These are phyloP conservation scores for Tyrannus savana DNA, from an alignment of 2,113 vertebrate species.

Conservation along the genomic window DNA sequence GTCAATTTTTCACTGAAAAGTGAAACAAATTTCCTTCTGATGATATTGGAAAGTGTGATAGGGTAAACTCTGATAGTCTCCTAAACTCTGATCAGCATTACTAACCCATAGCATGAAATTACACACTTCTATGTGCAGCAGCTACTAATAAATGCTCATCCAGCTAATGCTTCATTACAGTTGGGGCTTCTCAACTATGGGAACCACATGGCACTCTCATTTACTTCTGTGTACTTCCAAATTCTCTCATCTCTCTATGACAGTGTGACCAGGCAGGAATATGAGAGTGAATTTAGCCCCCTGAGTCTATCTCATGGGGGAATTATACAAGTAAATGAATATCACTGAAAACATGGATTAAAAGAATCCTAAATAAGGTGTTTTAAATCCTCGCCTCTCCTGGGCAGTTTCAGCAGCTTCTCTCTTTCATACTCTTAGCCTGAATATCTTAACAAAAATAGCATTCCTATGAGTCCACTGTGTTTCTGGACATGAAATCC, in stretches of 20 bases:
- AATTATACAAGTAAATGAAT: background rate
- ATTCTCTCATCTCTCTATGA: background rate
- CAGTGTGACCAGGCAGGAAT: background rate
- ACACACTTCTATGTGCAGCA: background rate
- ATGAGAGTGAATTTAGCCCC: background rate
- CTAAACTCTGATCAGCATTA: conserved; percentile 21
- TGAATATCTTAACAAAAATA: background rate
- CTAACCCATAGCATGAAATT: background rate
- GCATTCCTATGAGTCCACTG: background rate
- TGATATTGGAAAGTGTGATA: background rate
- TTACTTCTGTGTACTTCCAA: background rate
- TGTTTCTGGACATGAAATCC: background rate
- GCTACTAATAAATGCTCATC: background rate
- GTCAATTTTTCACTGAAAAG: conserved; percentile 50
- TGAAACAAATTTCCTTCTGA: conserved; percentile 43
- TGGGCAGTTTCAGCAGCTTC: background rate
- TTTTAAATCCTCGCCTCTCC: background rate
- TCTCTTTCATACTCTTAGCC: background rate
- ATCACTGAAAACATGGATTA: background rate
- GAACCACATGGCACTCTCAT: background rate
- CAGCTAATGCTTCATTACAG: background rate
- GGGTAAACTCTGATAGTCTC: background rate
- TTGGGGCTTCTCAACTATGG: background rate
- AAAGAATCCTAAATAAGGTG: background rate
- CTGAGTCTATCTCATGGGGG: background rate